Conservation (phyloP, 2,888 invertebrate species). For the Drosophila birchii region DNA sequence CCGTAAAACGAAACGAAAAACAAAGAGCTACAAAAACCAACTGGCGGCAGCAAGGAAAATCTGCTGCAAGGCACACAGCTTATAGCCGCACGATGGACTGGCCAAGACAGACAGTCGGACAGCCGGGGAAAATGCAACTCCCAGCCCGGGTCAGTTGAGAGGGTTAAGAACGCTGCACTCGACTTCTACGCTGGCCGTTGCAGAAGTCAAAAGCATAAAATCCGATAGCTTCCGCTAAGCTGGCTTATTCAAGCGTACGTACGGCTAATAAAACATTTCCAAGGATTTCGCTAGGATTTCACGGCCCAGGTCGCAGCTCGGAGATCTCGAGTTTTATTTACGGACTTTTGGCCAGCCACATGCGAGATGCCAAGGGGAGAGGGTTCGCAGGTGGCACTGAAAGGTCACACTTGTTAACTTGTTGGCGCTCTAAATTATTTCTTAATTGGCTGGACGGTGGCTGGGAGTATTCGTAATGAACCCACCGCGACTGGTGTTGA, state of each 20-base stretch:
- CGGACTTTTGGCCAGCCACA: constrained; percentile 45
- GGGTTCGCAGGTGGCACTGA: constrained; percentile 20
- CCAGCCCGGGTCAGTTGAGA: constrained; percentile 35
- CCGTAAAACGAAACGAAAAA: constrained; percentile 35
- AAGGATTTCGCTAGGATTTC: constrained; percentile 78
- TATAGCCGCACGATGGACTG: constrained; percentile 63
- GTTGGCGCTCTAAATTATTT: constrained; percentile 69
- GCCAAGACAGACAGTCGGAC: constrained; percentile 33
- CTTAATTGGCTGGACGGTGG: constrained; percentile 66
- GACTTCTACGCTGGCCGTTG: constrained; percentile 54
- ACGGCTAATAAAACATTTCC: constrained; percentile 82
- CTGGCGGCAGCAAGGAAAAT: constrained; percentile 41
- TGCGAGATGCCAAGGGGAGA: constrained; percentile 7
- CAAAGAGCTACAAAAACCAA: constrained; percentile 39
- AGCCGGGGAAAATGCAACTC: constrained; percentile 53
- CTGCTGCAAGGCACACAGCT: constrained; percentile 72
- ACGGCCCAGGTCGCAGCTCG: constrained; percentile 42
- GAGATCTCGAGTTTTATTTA: constrained; percentile 51
- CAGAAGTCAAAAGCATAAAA: constrained; percentile 81
- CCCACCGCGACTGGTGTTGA: constrained; percentile 16
- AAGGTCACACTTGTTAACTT: constrained; percentile 55
- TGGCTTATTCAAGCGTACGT: constrained; percentile 79
- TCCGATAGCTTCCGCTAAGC: constrained; percentile 82
- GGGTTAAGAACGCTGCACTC: constrained; percentile 32
- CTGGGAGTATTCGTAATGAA: constrained; percentile 18